Evolutionary conservation across 2,113 vertebrate species (phyloP), one percentile per base, ranked within the genome.

Genomic region (Amphiprion ocellaris): DNA sequence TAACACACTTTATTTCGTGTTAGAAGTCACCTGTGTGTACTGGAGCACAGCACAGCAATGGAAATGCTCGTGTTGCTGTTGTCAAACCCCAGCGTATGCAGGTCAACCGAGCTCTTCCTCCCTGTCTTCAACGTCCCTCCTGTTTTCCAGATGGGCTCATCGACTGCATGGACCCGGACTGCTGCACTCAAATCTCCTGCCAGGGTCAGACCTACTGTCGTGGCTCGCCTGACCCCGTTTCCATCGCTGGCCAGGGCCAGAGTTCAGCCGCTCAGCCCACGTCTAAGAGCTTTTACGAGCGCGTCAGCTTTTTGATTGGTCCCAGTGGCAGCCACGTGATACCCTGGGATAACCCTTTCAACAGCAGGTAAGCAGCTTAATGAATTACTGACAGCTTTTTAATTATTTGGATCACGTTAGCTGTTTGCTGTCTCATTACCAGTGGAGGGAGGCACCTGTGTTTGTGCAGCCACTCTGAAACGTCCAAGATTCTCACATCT

Each of bases 91-190:
- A 54, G 66, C 24, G 30, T 49, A 59, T 71, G 53, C 75, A 77
- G 83, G 89, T 89, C 87, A 77, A 3, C 72, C 17, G 5, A 50
- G 49, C 60, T 61, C 14, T 41, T 23, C 59, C 16, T 54, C 24
- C 77, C 71, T 58, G 85, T 86, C 77, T 24, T 79, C 53, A 91
- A 83, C 92, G 80, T 73, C 91, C 53, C 92, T 83, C 24, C 66
- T 81, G 50, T 82, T 87, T 94, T 90, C 71, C 96, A 99, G 98
- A 99, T 88, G 98, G 98, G 33, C 95, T 99, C 24, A 85, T 94
- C 47, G 98, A 99, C 94, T 99, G 98, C 76, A 97, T 99, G 98
- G 98, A 99, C 83, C 98, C 98, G 11, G 98, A 99, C 86, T 99
- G 98, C 96, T 99, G 98, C 87, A 81, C 96, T 82, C 98, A 99